Percentiles rank a stretch among this genome's conserved stretches.
Conservation (phyloP, 64 coral and sea anemone species). For the Montipora sp. region DNA sequence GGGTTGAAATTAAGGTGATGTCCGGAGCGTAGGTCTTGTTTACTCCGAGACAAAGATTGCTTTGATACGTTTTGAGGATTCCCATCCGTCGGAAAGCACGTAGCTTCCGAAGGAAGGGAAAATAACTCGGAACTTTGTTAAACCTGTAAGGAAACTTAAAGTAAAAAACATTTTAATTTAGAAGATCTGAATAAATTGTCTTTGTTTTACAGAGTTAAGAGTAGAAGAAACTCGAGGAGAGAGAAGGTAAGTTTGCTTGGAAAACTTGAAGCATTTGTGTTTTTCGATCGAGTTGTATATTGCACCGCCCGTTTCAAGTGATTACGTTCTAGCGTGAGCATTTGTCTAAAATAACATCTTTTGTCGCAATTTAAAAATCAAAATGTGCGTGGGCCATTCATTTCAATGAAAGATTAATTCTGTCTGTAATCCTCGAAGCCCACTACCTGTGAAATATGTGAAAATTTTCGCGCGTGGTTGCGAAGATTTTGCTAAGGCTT, state of each 20-base stretch:
- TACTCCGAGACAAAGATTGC: slow-evolving; percentile 9
- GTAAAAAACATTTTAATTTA: background rate
- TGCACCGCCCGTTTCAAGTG: background rate
- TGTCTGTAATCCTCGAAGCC: background rate
- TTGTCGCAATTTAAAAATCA: background rate
- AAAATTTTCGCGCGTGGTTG: background rate
- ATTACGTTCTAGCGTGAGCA: background rate
- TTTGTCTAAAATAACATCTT: background rate
- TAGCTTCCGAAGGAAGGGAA: background rate
- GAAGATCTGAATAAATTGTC: background rate
- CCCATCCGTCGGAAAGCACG: slow-evolving; percentile 48
- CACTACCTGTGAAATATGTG: background rate
- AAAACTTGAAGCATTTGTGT: no score
- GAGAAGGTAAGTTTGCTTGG: background rate
- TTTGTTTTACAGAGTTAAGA: no score
- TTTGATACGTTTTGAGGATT: background rate
- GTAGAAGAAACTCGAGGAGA: background rate
- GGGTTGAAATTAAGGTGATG: background rate
- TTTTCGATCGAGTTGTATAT: background rate
- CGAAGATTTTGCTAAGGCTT: background rate
- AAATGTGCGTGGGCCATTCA: background rate
- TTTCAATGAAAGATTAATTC: background rate
- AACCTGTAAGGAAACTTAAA: background rate
- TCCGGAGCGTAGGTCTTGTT: slow-evolving; percentile 18
- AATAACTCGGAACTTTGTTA: background rate